Conservation (phyloP, 2,888 invertebrate genomes). For the Rotaria magnacalcarata region DNA sequence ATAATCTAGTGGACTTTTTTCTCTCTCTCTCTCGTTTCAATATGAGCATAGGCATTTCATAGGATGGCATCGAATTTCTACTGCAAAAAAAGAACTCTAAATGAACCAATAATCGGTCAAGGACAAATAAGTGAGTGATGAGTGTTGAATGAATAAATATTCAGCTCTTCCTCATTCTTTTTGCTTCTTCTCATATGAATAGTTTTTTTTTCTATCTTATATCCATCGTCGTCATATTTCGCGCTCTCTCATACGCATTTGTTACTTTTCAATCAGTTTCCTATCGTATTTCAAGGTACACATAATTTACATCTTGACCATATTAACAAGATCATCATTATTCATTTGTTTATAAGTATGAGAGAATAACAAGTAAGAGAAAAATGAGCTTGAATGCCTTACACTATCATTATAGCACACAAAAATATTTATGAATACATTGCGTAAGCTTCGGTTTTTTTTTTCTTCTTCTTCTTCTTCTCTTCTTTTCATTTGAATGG, state of each 20-base stretch:
- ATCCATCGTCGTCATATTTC: background rate
- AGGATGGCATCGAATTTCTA: background rate
- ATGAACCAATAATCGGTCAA: background rate
- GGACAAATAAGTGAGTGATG: background rate
- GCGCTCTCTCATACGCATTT: background rate
- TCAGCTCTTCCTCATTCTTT: background rate
- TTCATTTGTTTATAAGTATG: background rate
- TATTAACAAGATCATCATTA: constrained; percentile 26
- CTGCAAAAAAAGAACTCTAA: background rate
- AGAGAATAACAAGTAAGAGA: constrained; percentile 18
- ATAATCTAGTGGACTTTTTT: background rate
- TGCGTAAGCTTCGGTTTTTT: background rate
- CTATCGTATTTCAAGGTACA: background rate
- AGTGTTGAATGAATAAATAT: background rate
- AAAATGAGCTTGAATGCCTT: constrained; percentile 9
- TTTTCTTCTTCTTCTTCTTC: background rate
- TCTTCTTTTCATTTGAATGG: background rate
- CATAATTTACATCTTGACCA: background rate
- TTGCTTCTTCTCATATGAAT: background rate
- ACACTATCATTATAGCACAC: background rate
- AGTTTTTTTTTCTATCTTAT: constrained; percentile 19
- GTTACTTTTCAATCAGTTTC: background rate
- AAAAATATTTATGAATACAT: background rate
- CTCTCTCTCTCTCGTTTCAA: too few species aligned
- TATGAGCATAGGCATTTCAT: background rate